Base-by-base conservation (phyloP, 2,113 vertebrate species). In the Chaetura pelagica region DNA sequence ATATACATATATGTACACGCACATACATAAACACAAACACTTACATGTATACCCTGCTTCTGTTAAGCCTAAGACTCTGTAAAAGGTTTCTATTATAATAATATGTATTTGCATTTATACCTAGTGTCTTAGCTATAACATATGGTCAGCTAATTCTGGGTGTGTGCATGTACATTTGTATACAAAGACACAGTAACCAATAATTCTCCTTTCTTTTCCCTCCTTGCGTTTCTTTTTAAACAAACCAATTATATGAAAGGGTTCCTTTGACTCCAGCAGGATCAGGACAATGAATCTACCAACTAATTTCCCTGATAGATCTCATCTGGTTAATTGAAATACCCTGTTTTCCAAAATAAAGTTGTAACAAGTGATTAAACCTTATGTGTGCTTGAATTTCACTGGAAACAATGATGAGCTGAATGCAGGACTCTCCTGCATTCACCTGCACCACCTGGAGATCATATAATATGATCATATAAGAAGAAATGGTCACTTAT, bases 401-500 rank as follows among this genome's bases (percentile, higher is more conserved):
- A 62, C 4, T 46, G 38, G 35, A 71, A 80, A 68, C 1, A 0
- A 13, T 15, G 27, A 57, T 54, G 9, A 48, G 6, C 15, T 68
- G 12, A 54, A 42, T 26, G 2, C 12, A 49, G 12, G 11, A 3
- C 9, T 84, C 32, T 55, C 11, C 9, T 79, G n/a, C n/a, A n/a
- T n/a, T n/a, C n/a, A n/a, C n/a, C n/a, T n/a, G n/a, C 2, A 57
- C 4, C 7, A 66, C 6, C 17, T 27, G 52, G 6, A 75, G 15
- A 72, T 38, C 38, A 38, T 38, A 38, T 38, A 38, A 38, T 78
- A 30, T 57, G 44, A 73, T 75, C 10, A 8, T 72, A 26, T 18
- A 66, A 83, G 44, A 68, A 82, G 49, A 94, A 51, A 48, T 19
- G 21, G 29, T 79, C 11, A 90, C 38, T 92, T 97, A 54, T 67